These are phyloP conservation scores for Kuschelorhynchus macadamiae DNA, from an alignment of 2,888 invertebrate genomes.

Conservation along the genomic window DNA sequence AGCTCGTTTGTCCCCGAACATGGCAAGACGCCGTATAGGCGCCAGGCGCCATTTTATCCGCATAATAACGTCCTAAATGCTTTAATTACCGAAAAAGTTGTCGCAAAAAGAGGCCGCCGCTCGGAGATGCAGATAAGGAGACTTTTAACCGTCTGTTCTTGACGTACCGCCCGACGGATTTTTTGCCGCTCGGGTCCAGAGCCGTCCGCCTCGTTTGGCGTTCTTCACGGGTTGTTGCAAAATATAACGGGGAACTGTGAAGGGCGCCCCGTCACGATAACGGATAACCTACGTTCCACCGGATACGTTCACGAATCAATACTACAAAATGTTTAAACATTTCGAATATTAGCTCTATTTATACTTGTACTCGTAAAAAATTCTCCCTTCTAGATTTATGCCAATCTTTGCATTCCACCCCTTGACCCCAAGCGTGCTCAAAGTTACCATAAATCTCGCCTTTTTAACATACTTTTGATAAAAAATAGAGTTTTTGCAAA, in stretches of 20 bases:
- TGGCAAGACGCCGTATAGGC: slow-evolving; percentile 33
- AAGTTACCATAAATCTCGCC: no score
- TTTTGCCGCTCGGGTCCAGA: slow-evolving; percentile 29
- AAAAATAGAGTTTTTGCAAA: no score
- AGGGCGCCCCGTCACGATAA: slow-evolving; percentile 17
- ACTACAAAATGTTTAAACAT: no score
- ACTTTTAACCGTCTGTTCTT: slow-evolving; percentile 25
- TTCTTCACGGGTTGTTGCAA: slow-evolving; percentile 51
- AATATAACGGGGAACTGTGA: slow-evolving; percentile 46
- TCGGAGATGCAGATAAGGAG: slow-evolving; percentile 45
- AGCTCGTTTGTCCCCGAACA: no score
- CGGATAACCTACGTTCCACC: background rate
- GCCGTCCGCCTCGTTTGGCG: slow-evolving; percentile 36
- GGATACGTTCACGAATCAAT: background rate
- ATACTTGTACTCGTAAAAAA: no score
- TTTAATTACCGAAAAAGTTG: slow-evolving; percentile 50
- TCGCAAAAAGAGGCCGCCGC: slow-evolving; percentile 44
- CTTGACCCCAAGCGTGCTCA: no score
- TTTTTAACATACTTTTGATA: no score
- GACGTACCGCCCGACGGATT: slow-evolving; percentile 30
- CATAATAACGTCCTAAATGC: slow-evolving; percentile 43
- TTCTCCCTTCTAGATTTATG: no score
- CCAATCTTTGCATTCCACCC: no score
- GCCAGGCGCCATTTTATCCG: slow-evolving; percentile 50
- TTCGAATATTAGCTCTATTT: no score